Base-by-base conservation (phyloP, 2,888 invertebrate species). In the Terebella lapidaria region DNA sequence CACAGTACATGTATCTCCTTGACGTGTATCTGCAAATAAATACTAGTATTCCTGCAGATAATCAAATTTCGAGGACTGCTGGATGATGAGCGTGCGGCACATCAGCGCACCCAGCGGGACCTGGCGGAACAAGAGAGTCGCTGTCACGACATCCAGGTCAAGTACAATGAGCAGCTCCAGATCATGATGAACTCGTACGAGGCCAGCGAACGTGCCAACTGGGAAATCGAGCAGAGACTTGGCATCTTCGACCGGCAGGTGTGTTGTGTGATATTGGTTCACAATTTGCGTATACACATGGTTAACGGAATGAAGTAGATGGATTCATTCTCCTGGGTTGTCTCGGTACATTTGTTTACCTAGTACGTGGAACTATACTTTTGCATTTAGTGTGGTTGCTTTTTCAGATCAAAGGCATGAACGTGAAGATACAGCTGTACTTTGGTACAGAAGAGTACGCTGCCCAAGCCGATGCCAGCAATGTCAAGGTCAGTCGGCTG, bases 401-500 rank as follows among this genome's bases (percentile, higher is more conserved):
- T n/a, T n/a, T n/a, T n/a, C n/a, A 35, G 42, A 35, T 35, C 10
- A 35, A 35, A n/a, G 42, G 10, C 10, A 35, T 35, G 42, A 35
- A 35, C n/a, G 42, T 35, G 10, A n/a, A 35, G 42, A 35, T 35
- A 15, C 42, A 35, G 42, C 10, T 15, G n/a, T 35, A 35, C n/a
- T n/a, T 15, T n/a, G 42, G 42, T 15, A 35, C n/a, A n/a, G 42
- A 35, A 15, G 42, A 35, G n/a, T 35, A 35, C 42, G 42, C 42
- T 35, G 42, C 42, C n/a, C 42, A 35, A 24, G 49, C 49, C 18
- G 49, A 49, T 49, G 49, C 22, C 24, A 49, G 49, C 49, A 49
- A n/a, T 49, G 49, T 22, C 49, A 49, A 49, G 49, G 10, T 49
- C 49, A 49, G 42, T 35, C 42, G 42, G 42, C n/a, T 35, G n/a